Percentiles rank a stretch among this genome's conserved stretches.
phyloP scores from a whole-genome alignment of 2,113 vertebrate species.

The Caranx melampygus region DNA sequence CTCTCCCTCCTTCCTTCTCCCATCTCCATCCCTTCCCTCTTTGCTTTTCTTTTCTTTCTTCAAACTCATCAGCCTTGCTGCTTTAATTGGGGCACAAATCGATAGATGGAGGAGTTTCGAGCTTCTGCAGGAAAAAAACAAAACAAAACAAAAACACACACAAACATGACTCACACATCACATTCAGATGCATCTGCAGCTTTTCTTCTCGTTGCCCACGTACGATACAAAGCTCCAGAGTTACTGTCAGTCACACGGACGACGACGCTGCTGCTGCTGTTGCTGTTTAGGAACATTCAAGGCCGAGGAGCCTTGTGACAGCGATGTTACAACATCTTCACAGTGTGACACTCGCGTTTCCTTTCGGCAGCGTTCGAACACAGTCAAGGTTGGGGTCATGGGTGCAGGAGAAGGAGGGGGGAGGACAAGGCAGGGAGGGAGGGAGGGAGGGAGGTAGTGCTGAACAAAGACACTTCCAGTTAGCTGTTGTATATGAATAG shows the following conservation, averaged over 20 bases:
- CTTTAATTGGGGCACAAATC: conserved; percentile 73
- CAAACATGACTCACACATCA: conserved; percentile 70
- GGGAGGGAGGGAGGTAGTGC: too few relatives aligned
- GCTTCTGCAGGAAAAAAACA: conserved; percentile 59
- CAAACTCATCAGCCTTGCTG: conserved; percentile 51
- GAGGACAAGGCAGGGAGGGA: too few relatives aligned
- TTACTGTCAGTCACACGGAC: conserved; percentile 56
- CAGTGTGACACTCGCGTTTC: conserved; percentile 52
- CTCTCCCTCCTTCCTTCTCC: not conserved
- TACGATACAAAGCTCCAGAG: conserved; percentile 46
- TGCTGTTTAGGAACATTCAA: conserved; percentile 50
- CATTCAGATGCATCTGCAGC: conserved; percentile 50
- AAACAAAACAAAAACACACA: too few relatives aligned
- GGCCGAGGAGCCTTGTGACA: conserved; percentile 74
- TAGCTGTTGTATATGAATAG: conserved; percentile 56
- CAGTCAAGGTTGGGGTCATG: conserved; percentile 50
- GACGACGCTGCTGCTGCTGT: too few relatives aligned
- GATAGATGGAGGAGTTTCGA: conserved; percentile 55
- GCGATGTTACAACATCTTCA: conserved; percentile 62
- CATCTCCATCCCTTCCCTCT: conserved; percentile 2
- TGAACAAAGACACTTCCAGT: conserved; percentile 69
- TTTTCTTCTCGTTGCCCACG: conserved; percentile 49
- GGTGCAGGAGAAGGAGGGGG: not conserved
- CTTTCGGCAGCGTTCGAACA: conserved; percentile 36
- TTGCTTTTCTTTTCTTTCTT: not conserved